phyloP scores from a whole-genome alignment of 2,797 vertebrate species.

The Pagetopsis macropterus region DNA sequence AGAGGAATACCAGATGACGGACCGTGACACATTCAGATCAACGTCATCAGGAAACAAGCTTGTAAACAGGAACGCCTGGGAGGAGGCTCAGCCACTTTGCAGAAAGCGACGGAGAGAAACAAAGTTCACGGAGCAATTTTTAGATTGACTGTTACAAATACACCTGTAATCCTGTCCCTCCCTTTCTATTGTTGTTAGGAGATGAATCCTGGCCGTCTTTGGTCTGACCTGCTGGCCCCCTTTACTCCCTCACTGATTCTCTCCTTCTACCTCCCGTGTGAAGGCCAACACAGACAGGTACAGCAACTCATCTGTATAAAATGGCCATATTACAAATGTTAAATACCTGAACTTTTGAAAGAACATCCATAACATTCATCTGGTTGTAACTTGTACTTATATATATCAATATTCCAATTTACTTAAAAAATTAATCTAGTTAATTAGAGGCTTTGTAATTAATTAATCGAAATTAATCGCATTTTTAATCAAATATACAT shows the following conservation, averaged over 20 bases:
- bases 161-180: slow-evolving; percentile 56
- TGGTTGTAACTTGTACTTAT: no score
- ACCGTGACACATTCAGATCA: slow-evolving; percentile 57
- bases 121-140: slow-evolving; percentile 45
- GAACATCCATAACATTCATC: no score
- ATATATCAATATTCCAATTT: no score
- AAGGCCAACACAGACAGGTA: not conserved
- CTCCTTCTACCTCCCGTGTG: not conserved
- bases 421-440: no score
- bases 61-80: slow-evolving; percentile 82
- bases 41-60: slow-evolving; percentile 76
- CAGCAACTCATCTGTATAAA: no score
- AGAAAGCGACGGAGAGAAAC: slow-evolving; percentile 32
- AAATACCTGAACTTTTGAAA: no score
- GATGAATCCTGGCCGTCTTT: not conserved
- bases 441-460: no score
- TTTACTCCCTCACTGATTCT: not conserved
- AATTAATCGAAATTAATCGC: no score
- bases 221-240: not conserved
- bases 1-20: slow-evolving; percentile 74
- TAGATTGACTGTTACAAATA: slow-evolving; percentile 57
- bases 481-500: no score
- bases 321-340: no score
- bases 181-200: slow-evolving; percentile 53
- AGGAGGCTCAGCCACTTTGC: slow-evolving; percentile 55